Percentiles rank a stretch among this genome's conserved stretches.
Conservation (phyloP, 2,888 invertebrate species). For the Drosophila mettleri region DNA sequence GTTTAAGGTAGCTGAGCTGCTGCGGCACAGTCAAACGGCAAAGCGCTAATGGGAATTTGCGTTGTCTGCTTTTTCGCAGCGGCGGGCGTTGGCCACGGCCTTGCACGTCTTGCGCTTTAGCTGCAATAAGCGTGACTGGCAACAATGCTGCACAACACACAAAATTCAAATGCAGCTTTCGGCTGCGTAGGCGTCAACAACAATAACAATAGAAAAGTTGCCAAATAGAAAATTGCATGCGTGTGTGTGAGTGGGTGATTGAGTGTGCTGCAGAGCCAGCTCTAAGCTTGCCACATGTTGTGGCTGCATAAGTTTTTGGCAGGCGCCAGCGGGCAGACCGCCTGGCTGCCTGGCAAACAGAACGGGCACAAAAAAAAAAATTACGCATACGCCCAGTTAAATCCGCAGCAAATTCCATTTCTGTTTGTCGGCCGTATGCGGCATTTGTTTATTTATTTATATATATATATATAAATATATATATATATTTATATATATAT, state of each 20-base stretch:
- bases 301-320: slow-evolving; percentile 51
- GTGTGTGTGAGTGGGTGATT: background rate
- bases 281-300: slow-evolving; percentile 71
- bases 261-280: slow-evolving; percentile 8
- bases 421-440: slow-evolving; percentile 30
- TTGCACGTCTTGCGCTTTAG: slow-evolving; percentile 70
- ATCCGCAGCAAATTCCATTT: slow-evolving; percentile 38
- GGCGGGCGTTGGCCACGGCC: too few relatives aligned
- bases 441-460: slow-evolving; percentile 53
- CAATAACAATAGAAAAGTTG: slow-evolving; percentile 4
- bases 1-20: slow-evolving; percentile 2
- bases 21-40: slow-evolving; percentile 52
- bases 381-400: slow-evolving; percentile 66
- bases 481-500: slow-evolving; percentile 3
- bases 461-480: slow-evolving; percentile 5
- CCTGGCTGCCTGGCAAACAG: background rate
- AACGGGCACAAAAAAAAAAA: slow-evolving; percentile 5
- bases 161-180: slow-evolving; percentile 42
- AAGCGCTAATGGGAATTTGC: slow-evolving; percentile 77
- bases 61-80: slow-evolving; percentile 54
- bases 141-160: slow-evolving; percentile 34
- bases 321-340: slow-evolving; percentile 3
- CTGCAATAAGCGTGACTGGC: slow-evolving; percentile 63
- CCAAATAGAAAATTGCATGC: slow-evolving; percentile 43
- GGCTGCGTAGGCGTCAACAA: slow-evolving; percentile 45